A percentile compares a stretch with the other conserved stretches of the same genome.
Evolutionary conservation across 2,113 vertebrate genomes (phyloP).

Genomic region (Tichodroma muraria): DNA sequence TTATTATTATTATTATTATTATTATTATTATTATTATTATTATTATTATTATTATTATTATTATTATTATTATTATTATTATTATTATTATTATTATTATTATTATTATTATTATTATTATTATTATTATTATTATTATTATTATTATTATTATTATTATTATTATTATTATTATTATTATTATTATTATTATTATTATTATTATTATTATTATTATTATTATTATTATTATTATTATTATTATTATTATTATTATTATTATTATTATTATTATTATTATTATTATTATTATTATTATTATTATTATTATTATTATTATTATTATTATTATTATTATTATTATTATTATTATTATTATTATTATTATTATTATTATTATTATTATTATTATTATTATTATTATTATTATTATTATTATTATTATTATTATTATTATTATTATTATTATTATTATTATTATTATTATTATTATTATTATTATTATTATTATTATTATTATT

Average conservation of each 20-base stretch:
- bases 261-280: background rate
- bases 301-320: background rate
- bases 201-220: background rate
- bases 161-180: background rate
- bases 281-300: background rate
- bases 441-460: background rate
- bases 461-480: background rate
- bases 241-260: background rate
- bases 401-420: background rate
- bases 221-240: background rate
- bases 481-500: background rate
- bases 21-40: background rate
- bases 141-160: background rate
- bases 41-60: background rate
- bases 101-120: background rate
- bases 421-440: background rate
- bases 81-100: background rate
- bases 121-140: background rate
- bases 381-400: background rate
- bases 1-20: background rate
- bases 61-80: background rate
- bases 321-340: background rate
- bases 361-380: background rate
- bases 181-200: background rate
- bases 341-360: background rate